Conservation (phyloP, 1,140 invertebrate genomes). For the Drosophila murphyi region DNA sequence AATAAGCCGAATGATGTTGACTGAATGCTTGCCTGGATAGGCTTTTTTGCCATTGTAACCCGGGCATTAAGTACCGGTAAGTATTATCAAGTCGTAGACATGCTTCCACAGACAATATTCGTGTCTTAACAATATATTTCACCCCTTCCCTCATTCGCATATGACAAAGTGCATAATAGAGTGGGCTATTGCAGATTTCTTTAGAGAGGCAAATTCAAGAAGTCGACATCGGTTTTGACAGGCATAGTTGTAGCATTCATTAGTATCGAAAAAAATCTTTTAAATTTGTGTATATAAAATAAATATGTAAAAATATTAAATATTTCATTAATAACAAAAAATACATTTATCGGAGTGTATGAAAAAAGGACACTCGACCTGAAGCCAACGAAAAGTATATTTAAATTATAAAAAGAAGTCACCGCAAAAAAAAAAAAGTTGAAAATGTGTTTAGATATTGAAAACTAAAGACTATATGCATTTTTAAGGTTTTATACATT, state of each 20-base stretch:
- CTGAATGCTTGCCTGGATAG: slow-evolving; percentile 61
- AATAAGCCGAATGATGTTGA: slow-evolving; percentile 65
- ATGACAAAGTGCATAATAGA: slow-evolving; percentile 33
- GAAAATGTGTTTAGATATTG: no score
- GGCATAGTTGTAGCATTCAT: slow-evolving; percentile 5
- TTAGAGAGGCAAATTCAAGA: slow-evolving; percentile 11
- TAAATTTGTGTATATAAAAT: neutral
- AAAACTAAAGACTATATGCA: no score
- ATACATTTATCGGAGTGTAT: no score
- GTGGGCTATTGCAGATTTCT: slow-evolving; percentile 19
- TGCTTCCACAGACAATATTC: slow-evolving; percentile 14
- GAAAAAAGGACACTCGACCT: no score
- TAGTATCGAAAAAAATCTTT: neutral
- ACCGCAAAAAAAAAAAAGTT: no score
- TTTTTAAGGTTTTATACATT: no score
- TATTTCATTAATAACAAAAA: neutral
- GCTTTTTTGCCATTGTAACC: slow-evolving; percentile 54
- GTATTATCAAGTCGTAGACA: slow-evolving; percentile 47
- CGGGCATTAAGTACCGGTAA: slow-evolving; percentile 40
- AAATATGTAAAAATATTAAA: neutral
- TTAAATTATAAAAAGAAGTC: no score
- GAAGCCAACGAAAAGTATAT: no score
- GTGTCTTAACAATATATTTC: slow-evolving; percentile 15
- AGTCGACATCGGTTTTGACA: slow-evolving; percentile 12
- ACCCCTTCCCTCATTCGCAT: neutral